These are phyloP conservation scores for Aix galericulata DNA, from an alignment of 2,113 vertebrate genomes.

Conservation along the genomic window DNA sequence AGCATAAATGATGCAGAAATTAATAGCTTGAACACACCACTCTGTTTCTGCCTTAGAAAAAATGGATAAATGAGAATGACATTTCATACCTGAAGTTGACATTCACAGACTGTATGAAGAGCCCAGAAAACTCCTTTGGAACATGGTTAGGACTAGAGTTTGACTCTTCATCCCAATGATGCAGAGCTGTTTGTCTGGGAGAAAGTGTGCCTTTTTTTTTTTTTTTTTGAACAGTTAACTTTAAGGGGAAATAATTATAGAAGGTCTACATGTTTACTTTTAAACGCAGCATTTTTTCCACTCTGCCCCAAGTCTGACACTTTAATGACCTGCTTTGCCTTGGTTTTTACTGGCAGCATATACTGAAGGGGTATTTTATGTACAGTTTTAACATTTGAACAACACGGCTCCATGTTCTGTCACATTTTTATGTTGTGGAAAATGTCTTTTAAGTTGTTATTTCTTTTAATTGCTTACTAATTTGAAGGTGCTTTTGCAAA, in stretches of 20 bases:
- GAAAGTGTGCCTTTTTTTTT: neutral
- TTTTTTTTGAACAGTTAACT: conserved; percentile 26
- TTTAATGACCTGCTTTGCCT: conserved; percentile 80
- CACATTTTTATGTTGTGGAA: conserved; percentile 48
- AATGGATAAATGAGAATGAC: neutral
- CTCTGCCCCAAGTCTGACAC: conserved; percentile 77
- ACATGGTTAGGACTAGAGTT: neutral
- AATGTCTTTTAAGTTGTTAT: conserved; percentile 56
- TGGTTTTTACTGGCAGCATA: conserved; percentile 68
- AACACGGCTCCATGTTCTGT: conserved; percentile 58
- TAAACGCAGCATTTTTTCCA: conserved; percentile 76
- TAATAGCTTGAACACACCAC: neutral
- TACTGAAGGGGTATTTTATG: conserved; percentile 74
- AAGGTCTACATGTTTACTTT: conserved; percentile 76
- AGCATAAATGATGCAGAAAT: fast-evolving
- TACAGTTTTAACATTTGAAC: conserved; percentile 72
- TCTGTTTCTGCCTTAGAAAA: neutral
- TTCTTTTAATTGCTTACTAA: conserved; percentile 61
- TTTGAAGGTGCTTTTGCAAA: conserved; percentile 49
- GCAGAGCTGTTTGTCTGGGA: neutral
- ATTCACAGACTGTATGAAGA: neutral
- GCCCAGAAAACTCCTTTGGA: neutral
- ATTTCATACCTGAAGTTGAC: neutral
- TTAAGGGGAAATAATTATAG: conserved; percentile 72
- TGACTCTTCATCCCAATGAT: neutral